Conservation (phyloP, 2,888 invertebrate genomes). For the Holacanthella duospinosa region DNA sequence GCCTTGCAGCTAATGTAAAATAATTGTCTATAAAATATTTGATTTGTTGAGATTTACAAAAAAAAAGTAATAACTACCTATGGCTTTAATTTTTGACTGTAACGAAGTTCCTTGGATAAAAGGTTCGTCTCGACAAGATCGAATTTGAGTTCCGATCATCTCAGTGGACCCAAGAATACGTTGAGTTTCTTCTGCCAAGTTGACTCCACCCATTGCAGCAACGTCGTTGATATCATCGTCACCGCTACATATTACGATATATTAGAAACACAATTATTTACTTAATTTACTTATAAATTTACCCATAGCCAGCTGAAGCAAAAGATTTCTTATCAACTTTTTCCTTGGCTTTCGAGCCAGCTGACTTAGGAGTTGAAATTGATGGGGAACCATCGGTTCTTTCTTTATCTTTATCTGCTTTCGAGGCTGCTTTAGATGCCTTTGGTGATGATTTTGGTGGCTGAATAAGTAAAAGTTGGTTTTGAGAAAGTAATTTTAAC, state of each 20-base stretch:
- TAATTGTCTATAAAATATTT: too few relatives aligned
- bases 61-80: constrained; percentile 19
- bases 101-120: constrained; percentile 62
- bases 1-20: constrained; percentile 49
- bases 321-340: constrained; percentile 57
- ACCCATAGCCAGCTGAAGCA: constrained; percentile 42
- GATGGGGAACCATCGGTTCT: constrained; percentile 13
- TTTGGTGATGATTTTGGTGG: constrained; percentile 5
- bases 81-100: constrained; percentile 32
- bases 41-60: constrained; percentile 4
- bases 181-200: constrained; percentile 89
- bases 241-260: constrained; percentile 45
- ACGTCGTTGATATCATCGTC: constrained; percentile 98
- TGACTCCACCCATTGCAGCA: constrained; percentile 97
- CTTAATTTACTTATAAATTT: constrained; percentile 34
- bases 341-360: constrained; percentile 49
- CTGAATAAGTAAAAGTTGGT: not conserved
- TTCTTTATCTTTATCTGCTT: constrained; percentile 56
- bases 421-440: not conserved
- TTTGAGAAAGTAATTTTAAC: not conserved
- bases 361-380: constrained; percentile 22
- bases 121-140: constrained; percentile 87
- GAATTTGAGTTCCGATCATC: constrained; percentile 74
- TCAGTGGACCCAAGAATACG: constrained; percentile 84
- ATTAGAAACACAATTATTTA: not conserved